Evolutionary conservation across 2,888 invertebrate genomes (phyloP), one percentile per base, ranked within the genome.

Genomic region (Subacronicta megacephala): DNA sequence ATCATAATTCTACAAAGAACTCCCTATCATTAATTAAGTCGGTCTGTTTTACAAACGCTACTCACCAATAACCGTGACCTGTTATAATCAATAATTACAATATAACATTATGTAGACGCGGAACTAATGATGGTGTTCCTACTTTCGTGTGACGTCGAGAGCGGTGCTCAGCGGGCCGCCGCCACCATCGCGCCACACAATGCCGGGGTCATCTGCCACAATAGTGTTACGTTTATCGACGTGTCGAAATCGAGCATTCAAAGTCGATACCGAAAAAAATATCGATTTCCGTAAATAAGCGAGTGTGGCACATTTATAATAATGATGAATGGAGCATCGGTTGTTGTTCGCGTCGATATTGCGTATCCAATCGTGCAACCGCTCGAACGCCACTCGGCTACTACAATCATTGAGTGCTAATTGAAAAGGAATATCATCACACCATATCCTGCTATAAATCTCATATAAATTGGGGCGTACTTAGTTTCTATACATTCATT

Each of bases 211-310:
- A 92, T 85, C 88, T 79, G 73, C 78, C 72, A 93, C 93, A 92
- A 93, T 90, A 83, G 85, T 84, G 85, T 90, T 89, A 90, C 92
- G 89, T 90, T 92, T 90, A 90, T 84, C 88, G 87, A 90, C 87
- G 92, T 92, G 90, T 90, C 90, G 88, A 90, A 90, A 88, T 78
- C 82, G 77, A 77, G 83, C 82, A 92, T 94, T 92, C 90, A 92
- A 88, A 87, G 83, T 85, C 90, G 88, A 90, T 88, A 90, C 89
- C 89, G 90, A 93, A 94, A 93, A 94, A 94, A 93, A 94, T 92
- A 94, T 93, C 93, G 94, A 94, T 94, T 93, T 94, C 94, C 93
- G 93, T 94, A 93, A 94, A 93, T 94, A 94, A 94, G 93, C 86
- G 93, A 93, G 92, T 93, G 93, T 90, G 84, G 89, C 91, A 91